Evolutionary conservation across 1,140 invertebrate genomes (phyloP).

Genomic region (Drosophila hydei): DNA sequence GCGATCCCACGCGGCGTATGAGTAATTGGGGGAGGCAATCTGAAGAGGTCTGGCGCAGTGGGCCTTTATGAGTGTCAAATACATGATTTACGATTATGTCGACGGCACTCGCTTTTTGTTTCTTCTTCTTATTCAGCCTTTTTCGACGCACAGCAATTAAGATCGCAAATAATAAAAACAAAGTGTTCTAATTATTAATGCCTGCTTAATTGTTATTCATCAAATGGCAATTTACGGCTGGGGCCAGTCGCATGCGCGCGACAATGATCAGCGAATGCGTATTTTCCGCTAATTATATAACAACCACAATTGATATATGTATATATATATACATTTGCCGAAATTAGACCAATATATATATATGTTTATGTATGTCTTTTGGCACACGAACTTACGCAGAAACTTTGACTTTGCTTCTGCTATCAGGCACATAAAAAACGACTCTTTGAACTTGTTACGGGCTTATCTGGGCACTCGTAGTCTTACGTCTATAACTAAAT

Average conservation of each 20-base stretch:
- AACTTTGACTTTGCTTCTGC: neutral
- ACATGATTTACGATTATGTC: constrained; percentile 17
- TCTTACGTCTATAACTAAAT: neutral
- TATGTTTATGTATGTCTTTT: neutral
- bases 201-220: constrained; percentile 64
- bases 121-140: no score
- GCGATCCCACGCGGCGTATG: constrained; percentile 24
- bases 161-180: constrained; percentile 8
- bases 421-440: constrained; percentile 2
- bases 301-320: neutral
- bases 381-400: neutral
- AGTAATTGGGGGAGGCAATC: constrained; percentile 47
- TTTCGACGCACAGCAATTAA: constrained; percentile 28
- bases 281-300: constrained; percentile 23
- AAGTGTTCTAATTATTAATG: constrained; percentile 55
- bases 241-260: constrained; percentile 7
- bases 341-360: neutral
- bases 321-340: neutral
- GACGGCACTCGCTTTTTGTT: constrained; percentile 10
- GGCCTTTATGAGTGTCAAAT: constrained; percentile 14
- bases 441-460: neutral
- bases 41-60: constrained; percentile 10
- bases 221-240: constrained; percentile 57
- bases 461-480: neutral
- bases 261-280: constrained; percentile 5